phyloP scores from a whole-genome alignment of 2,888 invertebrate species.

The Andrena haemorrhoa region DNA sequence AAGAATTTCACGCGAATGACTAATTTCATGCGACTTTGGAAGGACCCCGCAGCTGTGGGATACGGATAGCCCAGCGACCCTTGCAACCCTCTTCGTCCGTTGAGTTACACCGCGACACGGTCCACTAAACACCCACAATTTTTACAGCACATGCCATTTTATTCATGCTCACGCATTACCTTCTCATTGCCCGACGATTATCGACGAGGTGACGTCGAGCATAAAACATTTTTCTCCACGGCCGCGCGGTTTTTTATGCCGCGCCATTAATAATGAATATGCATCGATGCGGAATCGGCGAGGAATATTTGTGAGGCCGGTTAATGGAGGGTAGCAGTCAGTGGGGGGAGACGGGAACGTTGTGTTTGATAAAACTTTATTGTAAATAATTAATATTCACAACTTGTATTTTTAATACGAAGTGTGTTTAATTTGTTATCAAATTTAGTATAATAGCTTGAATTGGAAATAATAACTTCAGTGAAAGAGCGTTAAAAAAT shows the following conservation, averaged over 20 bases:
- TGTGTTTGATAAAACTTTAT: no score
- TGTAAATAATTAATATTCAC: no score
- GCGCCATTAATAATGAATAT: slow-evolving; percentile 8
- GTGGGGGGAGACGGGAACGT: no score
- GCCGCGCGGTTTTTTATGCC: background rate
- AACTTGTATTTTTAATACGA: no score
- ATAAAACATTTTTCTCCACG: slow-evolving; percentile 5
- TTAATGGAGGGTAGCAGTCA: no score
- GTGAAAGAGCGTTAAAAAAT: no score
- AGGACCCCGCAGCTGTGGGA: slow-evolving; percentile 72
- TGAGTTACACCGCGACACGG: slow-evolving; percentile 77
- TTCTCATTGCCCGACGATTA: slow-evolving; percentile 46
- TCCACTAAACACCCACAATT: slow-evolving; percentile 83
- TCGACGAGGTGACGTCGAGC: slow-evolving; percentile 7
- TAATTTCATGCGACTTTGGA: slow-evolving; percentile 79
- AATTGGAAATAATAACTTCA: no score
- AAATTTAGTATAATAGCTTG: no score
- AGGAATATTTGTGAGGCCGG: background rate
- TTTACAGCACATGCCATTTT: slow-evolving; percentile 79
- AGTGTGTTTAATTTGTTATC: no score
- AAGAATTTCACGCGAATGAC: slow-evolving; percentile 65
- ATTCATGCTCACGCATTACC: slow-evolving; percentile 75
- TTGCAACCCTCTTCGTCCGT: slow-evolving; percentile 64
- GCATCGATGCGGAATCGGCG: slow-evolving; percentile 2
- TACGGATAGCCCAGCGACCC: slow-evolving; percentile 76